Conservation (phyloP, 2,113 vertebrate genomes). For the Sinocyclocheilus rhinocerous region DNA sequence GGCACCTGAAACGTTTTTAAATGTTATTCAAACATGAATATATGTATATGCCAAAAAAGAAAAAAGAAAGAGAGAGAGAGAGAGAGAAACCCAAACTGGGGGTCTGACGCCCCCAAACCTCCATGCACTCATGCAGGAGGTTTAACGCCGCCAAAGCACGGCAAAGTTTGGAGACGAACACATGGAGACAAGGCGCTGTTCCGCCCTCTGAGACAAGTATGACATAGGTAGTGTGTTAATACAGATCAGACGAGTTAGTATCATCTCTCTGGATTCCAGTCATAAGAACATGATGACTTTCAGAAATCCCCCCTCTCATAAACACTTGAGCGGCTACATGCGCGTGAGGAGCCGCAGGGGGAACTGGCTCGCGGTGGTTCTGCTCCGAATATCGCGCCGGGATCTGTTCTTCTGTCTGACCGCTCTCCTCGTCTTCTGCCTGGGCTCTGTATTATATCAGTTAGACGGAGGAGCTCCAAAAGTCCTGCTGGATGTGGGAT, state of each 20-base stretch:
- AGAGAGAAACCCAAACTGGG: too few relatives aligned
- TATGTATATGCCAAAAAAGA: too few relatives aligned
- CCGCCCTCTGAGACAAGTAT: neutral
- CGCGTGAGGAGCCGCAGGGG: slow-evolving; percentile 54
- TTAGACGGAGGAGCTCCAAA: slow-evolving; percentile 80
- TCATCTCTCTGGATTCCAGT: slow-evolving; percentile 46
- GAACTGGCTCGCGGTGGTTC: slow-evolving; percentile 66
- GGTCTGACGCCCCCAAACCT: too few relatives aligned
- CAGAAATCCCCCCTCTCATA: slow-evolving; percentile 62
- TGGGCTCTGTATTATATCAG: slow-evolving; percentile 81
- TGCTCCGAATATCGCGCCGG: slow-evolving; percentile 76
- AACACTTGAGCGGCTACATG: slow-evolving; percentile 55
- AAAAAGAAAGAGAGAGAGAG: too few relatives aligned
- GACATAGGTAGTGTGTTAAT: neutral
- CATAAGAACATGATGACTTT: slow-evolving; percentile 67
- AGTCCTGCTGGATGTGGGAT: slow-evolving; percentile 79
- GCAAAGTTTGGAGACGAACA: too few relatives aligned
- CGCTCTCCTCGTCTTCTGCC: slow-evolving; percentile 79
- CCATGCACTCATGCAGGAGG: too few relatives aligned
- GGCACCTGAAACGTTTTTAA: too few relatives aligned
- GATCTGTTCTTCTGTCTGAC: slow-evolving; percentile 82
- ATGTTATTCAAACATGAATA: too few relatives aligned
- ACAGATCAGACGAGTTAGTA: too few relatives aligned
- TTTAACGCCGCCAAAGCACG: too few relatives aligned
- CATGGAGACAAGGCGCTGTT: neutral